A percentile compares a stretch with the other conserved stretches of the same genome.
These are phyloP conservation scores for Lamprologus speciosus DNA, from an alignment of 2,113 vertebrate species.

Conservation along the genomic window DNA sequence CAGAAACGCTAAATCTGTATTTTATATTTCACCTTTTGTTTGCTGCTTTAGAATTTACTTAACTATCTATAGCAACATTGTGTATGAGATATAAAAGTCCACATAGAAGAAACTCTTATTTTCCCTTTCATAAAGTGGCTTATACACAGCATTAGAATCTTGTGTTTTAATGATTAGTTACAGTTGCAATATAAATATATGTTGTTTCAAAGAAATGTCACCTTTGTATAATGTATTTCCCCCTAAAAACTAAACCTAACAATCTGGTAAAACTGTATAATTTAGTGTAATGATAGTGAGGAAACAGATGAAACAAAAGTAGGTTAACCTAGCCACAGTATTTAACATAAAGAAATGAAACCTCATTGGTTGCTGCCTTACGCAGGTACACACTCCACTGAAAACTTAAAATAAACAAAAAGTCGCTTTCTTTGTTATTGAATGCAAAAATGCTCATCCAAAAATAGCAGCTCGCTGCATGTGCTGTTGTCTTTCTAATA, in stretches of 20 bases:
- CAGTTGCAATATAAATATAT: background rate
- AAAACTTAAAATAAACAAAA: background rate
- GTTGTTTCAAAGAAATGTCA: background rate
- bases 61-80: background rate
- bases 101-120: background rate
- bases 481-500: background rate
- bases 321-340: background rate
- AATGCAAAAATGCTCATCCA: background rate
- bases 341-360: background rate
- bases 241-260: background rate
- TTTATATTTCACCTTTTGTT: rapidly evolving
- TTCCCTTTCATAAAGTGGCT: background rate
- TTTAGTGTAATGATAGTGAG: background rate
- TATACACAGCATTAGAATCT: background rate
- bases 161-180: background rate
- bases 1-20: background rate
- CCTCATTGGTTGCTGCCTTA: background rate
- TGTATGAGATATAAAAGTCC: background rate
- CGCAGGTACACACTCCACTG: background rate
- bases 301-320: background rate
- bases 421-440: background rate
- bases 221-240: rapidly evolving
- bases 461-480: background rate
- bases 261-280: background rate
- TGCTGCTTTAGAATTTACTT: background rate